These are phyloP conservation scores for Cuniculus paca DNA, from an alignment of 2,797 vertebrate genomes.

Conservation along the genomic window DNA sequence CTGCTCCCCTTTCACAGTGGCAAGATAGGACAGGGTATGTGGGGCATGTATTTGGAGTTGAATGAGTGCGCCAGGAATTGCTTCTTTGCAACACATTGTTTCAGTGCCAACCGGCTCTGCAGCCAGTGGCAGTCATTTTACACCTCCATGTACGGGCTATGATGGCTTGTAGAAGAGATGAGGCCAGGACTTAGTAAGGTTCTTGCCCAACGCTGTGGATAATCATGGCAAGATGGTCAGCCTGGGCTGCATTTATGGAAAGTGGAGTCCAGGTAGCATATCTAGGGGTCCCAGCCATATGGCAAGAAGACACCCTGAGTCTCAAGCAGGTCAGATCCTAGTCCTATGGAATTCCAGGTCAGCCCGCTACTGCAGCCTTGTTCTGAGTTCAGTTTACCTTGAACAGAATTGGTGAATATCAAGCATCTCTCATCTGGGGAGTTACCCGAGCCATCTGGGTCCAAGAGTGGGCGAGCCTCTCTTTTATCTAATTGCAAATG, in stretches of 20 bases:
- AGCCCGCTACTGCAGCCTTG: neutral
- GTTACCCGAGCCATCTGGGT: neutral
- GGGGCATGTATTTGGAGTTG: neutral
- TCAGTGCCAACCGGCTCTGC: neutral
- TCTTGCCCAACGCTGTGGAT: neutral
- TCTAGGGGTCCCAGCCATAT: neutral
- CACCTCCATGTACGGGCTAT: neutral
- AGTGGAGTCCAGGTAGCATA: neutral
- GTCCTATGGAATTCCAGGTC: neutral
- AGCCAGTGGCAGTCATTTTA: neutral
- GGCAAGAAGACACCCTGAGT: neutral
- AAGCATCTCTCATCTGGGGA: neutral
- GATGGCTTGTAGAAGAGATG: neutral
- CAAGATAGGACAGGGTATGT: neutral
- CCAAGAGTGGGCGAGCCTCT: neutral
- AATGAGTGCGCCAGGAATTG: neutral
- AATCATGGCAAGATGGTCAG: neutral
- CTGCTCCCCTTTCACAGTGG: neutral
- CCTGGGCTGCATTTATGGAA: neutral
- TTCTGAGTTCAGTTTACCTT: neutral
- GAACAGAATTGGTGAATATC: neutral
- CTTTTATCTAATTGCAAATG: neutral
- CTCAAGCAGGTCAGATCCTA: neutral
- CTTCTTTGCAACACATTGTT: neutral
- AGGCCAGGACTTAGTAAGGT: neutral